A percentile compares a stretch with the other conserved stretches of the same genome.
Conservation (phyloP, 2,113 vertebrate species). For the Aythya baeri region DNA sequence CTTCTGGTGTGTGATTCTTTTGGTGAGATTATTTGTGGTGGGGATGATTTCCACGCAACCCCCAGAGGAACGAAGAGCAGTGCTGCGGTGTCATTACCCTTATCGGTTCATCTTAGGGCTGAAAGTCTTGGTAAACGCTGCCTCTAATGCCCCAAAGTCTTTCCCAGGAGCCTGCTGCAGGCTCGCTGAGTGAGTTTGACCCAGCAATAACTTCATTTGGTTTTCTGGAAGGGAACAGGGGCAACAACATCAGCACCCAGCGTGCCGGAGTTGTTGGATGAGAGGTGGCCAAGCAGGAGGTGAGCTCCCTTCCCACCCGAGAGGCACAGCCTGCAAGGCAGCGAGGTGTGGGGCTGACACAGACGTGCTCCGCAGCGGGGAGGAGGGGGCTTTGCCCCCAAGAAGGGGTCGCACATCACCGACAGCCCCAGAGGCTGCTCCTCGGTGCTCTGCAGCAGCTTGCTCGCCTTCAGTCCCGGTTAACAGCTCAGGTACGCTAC, state of each 20-base stretch:
- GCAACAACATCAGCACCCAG: neutral
- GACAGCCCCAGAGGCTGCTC: too few species aligned
- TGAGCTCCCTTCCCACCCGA: neutral
- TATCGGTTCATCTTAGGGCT: neutral
- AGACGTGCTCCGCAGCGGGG: neutral
- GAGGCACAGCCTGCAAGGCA: neutral
- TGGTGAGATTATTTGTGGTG: neutral
- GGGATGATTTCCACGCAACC: neutral
- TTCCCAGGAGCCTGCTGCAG: neutral
- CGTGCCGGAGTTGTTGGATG: neutral
- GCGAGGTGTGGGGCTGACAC: too few species aligned
- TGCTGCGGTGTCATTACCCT: neutral
- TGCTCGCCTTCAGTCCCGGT: neutral
- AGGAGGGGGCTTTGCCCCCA: neutral
- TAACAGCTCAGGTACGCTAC: neutral
- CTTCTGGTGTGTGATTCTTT: neutral
- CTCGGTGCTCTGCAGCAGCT: neutral
- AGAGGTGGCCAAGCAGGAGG: neutral
- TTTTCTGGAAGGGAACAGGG: neutral
- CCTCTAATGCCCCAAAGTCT: neutral
- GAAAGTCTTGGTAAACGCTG: neutral
- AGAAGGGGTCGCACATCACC: neutral
- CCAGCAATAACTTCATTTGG: neutral
- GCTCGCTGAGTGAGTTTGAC: neutral
- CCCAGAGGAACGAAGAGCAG: neutral